phyloP scores from a whole-genome alignment of 1,140 invertebrate species.

The Drosophila nigrodunni region DNA sequence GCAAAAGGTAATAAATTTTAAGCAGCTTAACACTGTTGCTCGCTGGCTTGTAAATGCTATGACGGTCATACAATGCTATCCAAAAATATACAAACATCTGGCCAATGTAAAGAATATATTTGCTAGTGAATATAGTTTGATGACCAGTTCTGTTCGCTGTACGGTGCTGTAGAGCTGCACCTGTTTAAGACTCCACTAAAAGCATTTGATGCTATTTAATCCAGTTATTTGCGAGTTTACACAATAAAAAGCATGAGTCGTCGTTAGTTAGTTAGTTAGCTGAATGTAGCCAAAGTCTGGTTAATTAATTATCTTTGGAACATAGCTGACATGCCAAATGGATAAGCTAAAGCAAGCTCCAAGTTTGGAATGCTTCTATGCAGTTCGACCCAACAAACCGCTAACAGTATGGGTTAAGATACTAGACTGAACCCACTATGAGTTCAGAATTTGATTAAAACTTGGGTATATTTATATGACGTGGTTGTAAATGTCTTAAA shows the following conservation, averaged over 20 bases:
- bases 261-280: slow-evolving; percentile 43
- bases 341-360: slow-evolving; percentile 30
- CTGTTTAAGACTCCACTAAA: slow-evolving; percentile 75
- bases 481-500: background rate
- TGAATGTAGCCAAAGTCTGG: slow-evolving; percentile 70
- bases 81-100: slow-evolving; percentile 39
- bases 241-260: slow-evolving; percentile 74
- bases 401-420: background rate
- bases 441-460: slow-evolving; percentile 25
- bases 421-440: slow-evolving; percentile 2
- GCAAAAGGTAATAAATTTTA: slow-evolving; percentile 84
- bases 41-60: slow-evolving; percentile 77
- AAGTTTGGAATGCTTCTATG: slow-evolving; percentile 13
- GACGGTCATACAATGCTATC: slow-evolving; percentile 48
- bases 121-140: slow-evolving; percentile 31
- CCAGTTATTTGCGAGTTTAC: slow-evolving; percentile 81
- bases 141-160: slow-evolving; percentile 38
- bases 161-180: slow-evolving; percentile 46
- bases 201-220: slow-evolving; percentile 81
- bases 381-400: slow-evolving; percentile 11
- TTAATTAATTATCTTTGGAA: slow-evolving; percentile 75
- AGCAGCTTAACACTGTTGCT: slow-evolving; percentile 84
- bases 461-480: slow-evolving; percentile 1
- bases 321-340: slow-evolving; percentile 58
- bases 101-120: slow-evolving; percentile 3